Evolutionary conservation across 2,113 vertebrate species (phyloP).

Genomic region (Sporophila hypoxantha): DNA sequence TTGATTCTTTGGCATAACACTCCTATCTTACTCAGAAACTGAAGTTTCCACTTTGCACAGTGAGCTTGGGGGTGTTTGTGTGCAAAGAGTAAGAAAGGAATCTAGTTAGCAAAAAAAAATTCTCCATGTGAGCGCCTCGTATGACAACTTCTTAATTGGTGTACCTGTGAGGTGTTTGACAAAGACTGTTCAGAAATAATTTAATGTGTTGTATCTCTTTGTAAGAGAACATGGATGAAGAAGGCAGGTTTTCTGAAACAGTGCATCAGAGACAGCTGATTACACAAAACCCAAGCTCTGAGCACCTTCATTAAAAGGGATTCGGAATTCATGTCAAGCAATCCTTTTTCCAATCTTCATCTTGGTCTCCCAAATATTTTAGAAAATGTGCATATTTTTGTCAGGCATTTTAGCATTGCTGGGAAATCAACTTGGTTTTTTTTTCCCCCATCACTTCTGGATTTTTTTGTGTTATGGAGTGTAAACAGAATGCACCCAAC

Average conservation of each 20-base stretch:
- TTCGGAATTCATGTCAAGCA: background rate
- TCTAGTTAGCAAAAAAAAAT: background rate
- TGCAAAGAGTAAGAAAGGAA: background rate
- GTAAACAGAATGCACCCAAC: background rate
- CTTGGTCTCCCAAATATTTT: background rate
- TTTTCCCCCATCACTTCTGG: background rate
- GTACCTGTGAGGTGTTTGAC: background rate
- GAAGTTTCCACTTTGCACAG: background rate
- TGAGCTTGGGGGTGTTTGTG: background rate
- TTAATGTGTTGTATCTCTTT: background rate
- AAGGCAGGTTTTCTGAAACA: background rate
- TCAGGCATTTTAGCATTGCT: background rate
- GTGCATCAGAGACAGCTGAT: background rate
- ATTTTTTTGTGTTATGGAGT: background rate
- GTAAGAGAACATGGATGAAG: background rate
- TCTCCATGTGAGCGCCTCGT: background rate
- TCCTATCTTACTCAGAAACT: background rate
- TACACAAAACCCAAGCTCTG: background rate
- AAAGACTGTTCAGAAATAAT: background rate
- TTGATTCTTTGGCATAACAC: background rate
- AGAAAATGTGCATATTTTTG: background rate
- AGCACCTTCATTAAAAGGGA: background rate
- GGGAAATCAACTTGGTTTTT: background rate
- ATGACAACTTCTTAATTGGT: background rate
- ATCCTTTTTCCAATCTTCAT: background rate